A percentile compares a stretch with the other conserved stretches of the same genome.
Evolutionary conservation across 2,113 vertebrate species (phyloP).

Genomic region (Megaceryle maxima): DNA sequence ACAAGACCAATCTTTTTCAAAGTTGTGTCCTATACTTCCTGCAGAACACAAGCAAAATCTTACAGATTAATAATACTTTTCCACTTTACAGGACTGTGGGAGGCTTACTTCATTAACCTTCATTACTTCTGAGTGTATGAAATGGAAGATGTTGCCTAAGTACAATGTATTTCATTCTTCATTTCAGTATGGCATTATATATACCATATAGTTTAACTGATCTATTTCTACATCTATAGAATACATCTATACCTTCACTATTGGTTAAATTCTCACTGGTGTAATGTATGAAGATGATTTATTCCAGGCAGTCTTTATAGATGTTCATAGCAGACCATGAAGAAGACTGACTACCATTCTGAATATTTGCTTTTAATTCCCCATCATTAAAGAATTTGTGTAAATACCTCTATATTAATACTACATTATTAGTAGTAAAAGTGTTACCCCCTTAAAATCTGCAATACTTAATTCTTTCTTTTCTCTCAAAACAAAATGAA

Average conservation of each 20-base stretch:
- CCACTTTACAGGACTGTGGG: background rate
- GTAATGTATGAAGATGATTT: slow-evolving; percentile 19
- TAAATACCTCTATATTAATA: slow-evolving; percentile 29
- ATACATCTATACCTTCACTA: background rate
- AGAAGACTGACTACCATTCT: slow-evolving; percentile 27
- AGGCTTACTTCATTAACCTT: background rate
- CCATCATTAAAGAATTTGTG: slow-evolving; percentile 16
- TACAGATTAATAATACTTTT: background rate
- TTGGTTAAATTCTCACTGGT: background rate
- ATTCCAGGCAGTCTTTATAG: slow-evolving; percentile 36
- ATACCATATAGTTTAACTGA: background rate
- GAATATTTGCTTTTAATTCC: slow-evolving; percentile 46
- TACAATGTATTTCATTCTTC: background rate
- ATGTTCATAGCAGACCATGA: slow-evolving; percentile 20
- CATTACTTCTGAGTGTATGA: background rate
- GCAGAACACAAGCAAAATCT: background rate
- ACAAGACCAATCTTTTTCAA: background rate
- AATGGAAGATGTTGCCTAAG: background rate
- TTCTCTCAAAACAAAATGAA: slow-evolving; percentile 39
- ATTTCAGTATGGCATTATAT: background rate
- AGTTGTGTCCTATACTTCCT: background rate
- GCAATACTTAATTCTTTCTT: slow-evolving; percentile 27
- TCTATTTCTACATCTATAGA: background rate
- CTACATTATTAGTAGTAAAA: background rate
- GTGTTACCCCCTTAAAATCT: slow-evolving; percentile 1